Percentiles rank a stretch among this genome's conserved stretches.
Evolutionary conservation across 2,113 vertebrate genomes (phyloP).

Genomic region (Indicator indicator): DNA sequence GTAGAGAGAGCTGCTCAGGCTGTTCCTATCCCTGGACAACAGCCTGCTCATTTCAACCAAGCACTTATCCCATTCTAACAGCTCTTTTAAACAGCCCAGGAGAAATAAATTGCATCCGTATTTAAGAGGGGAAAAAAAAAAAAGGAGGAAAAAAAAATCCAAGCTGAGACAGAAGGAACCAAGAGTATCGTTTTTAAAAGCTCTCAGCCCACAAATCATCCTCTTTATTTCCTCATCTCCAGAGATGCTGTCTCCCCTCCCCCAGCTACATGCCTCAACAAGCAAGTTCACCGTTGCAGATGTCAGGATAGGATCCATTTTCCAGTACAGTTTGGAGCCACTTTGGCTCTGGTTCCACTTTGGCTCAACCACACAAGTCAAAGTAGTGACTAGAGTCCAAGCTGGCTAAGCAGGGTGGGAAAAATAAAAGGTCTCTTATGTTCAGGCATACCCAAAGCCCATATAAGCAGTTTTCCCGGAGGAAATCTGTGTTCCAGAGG

Average conservation of each 20-base stretch:
- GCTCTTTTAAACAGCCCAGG: not conserved
- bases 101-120: not conserved
- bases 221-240: constrained; percentile 15
- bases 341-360: not conserved
- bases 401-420: not conserved
- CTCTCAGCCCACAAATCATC: constrained; percentile 27
- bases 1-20: not conserved
- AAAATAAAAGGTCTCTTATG: constrained; percentile 33
- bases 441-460: not conserved
- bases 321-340: not conserved
- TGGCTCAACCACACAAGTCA: not conserved
- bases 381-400: rapidly evolving
- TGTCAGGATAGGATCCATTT: not conserved
- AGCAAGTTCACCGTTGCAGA: not conserved
- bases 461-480: constrained; percentile 15
- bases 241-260: not conserved
- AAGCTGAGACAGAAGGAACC: not conserved
- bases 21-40: not conserved
- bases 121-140: not conserved
- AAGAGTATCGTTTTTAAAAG: not conserved
- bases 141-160: not conserved
- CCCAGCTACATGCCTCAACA: constrained; percentile 8
- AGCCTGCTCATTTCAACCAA: not conserved
- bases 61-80: not conserved
- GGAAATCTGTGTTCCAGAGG: constrained; percentile 34